Percentiles rank a stretch among this genome's conserved stretches.
Evolutionary conservation across 2,797 vertebrate species (phyloP).

Genomic region (Clamator glandarius): DNA sequence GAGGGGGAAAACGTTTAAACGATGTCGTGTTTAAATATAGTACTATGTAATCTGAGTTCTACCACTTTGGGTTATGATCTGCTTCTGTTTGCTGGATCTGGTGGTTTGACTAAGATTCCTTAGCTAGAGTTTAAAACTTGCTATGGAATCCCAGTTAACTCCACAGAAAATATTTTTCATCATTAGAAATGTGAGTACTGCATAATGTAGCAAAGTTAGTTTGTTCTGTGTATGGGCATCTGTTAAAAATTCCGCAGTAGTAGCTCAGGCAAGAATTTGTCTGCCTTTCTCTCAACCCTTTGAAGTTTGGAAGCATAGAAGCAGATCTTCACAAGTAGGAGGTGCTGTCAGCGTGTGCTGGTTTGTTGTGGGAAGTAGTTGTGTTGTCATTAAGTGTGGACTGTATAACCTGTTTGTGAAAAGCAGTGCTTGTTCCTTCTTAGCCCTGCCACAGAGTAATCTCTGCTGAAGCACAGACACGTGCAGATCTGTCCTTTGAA

Average conservation of each 20-base stretch:
- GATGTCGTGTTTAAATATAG: conserved; percentile 50
- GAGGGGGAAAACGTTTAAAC: conserved; percentile 3
- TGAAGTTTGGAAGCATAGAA: neutral
- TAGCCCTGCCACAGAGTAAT: neutral
- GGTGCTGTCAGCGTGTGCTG: neutral
- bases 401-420: neutral
- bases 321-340: neutral
- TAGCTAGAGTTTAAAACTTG: neutral
- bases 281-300: neutral
- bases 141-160: neutral
- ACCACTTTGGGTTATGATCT: conserved; percentile 34
- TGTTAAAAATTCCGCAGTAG: neutral
- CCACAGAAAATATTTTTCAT: neutral
- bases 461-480: neutral
- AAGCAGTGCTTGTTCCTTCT: neutral
- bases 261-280: neutral
- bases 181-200: neutral
- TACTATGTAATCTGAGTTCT: conserved; percentile 45
- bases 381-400: neutral
- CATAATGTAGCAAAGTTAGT: neutral
- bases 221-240: neutral
- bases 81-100: conserved; percentile 42
- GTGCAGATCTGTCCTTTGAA: neutral
- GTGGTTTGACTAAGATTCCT: conserved; percentile 13
- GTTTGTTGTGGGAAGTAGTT: neutral